Conservation (phyloP, 2,888 invertebrate species). For the Gerosis bhagava region DNA sequence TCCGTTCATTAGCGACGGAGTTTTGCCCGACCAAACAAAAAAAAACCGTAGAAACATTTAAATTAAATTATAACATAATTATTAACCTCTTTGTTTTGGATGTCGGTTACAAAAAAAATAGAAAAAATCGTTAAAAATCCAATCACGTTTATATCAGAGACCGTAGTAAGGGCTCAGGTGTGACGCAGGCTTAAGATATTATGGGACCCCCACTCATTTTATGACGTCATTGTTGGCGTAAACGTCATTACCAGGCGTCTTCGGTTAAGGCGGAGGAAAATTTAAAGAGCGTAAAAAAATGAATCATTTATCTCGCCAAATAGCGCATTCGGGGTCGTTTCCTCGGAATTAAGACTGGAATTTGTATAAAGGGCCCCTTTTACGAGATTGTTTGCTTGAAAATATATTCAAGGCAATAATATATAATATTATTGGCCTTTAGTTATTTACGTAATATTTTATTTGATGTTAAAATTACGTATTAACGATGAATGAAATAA, state of each 20-base stretch:
- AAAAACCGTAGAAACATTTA: too few species aligned
- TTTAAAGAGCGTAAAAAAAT: slow-evolving; percentile 56
- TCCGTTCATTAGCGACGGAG: too few species aligned
- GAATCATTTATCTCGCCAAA: slow-evolving; percentile 50
- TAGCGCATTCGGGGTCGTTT: slow-evolving; percentile 35
- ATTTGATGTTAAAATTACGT: too few species aligned
- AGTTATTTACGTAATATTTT: too few species aligned
- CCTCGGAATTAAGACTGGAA: slow-evolving; percentile 29
- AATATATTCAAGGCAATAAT: too few species aligned
- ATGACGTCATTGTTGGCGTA: slow-evolving; percentile 60
- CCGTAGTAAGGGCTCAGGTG: slow-evolving; percentile 42
- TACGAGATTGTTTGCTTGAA: slow-evolving; percentile 5
- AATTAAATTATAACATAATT: too few species aligned
- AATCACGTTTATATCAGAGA: slow-evolving; percentile 41
- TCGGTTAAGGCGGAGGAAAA: slow-evolving; percentile 53
- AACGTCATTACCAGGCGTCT: slow-evolving; percentile 60
- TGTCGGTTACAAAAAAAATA: too few species aligned
- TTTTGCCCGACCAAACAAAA: too few species aligned
- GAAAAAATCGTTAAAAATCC: too few species aligned
- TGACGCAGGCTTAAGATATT: slow-evolving; percentile 49
- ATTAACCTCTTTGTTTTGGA: too few species aligned
- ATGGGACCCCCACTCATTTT: slow-evolving; percentile 51
- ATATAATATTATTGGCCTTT: too few species aligned
- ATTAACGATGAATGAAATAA: too few species aligned
- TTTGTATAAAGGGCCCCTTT: slow-evolving; percentile 33